phyloP scores from a whole-genome alignment of 1,140 invertebrate species.

The Mactra quadrangularis region DNA sequence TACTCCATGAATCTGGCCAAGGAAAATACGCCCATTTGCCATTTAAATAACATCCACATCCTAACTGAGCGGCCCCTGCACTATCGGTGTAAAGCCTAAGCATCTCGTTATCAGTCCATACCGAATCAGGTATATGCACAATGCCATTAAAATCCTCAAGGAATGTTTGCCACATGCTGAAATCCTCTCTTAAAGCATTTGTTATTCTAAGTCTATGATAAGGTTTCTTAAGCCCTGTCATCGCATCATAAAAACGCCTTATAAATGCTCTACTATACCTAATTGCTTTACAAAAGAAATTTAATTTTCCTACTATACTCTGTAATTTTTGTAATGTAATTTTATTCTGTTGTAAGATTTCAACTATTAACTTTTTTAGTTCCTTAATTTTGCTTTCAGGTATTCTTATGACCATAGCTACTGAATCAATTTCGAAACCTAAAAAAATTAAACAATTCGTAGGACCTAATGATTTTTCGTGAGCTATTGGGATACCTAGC shows the following conservation, averaged over 20 bases:
- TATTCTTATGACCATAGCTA: neutral
- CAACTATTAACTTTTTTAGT: neutral
- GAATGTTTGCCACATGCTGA: no score
- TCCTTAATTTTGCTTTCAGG: neutral
- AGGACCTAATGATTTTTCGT: constrained; percentile 1
- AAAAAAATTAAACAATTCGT: neutral
- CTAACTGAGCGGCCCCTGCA: no score
- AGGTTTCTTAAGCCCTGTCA: constrained; percentile 1
- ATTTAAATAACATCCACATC: no score
- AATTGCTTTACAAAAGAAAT: no score
- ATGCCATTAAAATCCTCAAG: constrained; percentile 41
- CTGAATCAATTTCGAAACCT: no score
- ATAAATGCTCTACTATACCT: constrained; percentile 36
- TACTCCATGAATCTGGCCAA: no score
- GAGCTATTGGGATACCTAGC: constrained; percentile 5
- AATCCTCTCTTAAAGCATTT: constrained; percentile 3
- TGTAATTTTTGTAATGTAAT: constrained; percentile 41
- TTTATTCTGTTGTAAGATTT: neutral
- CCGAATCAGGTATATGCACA: neutral
- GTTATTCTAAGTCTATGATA: constrained; percentile 43
- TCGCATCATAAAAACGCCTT: constrained; percentile 35
- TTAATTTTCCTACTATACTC: constrained; percentile 43
- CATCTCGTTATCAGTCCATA: no score
- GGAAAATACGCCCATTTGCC: no score
- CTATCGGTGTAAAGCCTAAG: no score